Conservation (phyloP, 2,797 vertebrate species). For the Liasis olivaceus region DNA sequence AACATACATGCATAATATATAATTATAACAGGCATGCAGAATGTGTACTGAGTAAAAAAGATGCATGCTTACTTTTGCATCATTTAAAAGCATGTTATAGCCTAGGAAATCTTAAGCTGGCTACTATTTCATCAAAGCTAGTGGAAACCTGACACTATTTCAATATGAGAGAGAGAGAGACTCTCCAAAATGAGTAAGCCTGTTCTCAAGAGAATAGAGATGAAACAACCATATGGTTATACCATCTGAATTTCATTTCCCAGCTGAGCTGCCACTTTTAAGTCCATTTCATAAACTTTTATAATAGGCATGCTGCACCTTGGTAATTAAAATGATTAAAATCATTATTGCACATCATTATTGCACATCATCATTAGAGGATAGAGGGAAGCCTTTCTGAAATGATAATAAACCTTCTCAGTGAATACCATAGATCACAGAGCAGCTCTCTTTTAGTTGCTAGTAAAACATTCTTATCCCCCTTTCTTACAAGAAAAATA, state of each 20-base stretch:
- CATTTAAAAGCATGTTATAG: not conserved
- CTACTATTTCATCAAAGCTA: not conserved
- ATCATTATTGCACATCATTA: conserved; percentile 7
- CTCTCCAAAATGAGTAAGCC: conserved; percentile 14
- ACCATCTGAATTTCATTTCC: conserved; percentile 10
- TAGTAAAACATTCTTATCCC: not conserved
- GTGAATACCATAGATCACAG: conserved; percentile 4
- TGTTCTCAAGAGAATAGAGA: not conserved
- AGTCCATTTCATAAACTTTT: conserved; percentile 29
- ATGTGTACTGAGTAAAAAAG: not conserved
- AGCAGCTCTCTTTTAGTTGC: not conserved
- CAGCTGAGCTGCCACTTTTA: conserved; percentile 1
- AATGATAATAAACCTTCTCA: not conserved
- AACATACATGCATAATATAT: not conserved
- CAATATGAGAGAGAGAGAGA: not conserved
- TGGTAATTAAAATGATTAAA: conserved; percentile 23
- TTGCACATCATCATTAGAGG: not conserved
- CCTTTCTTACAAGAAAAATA: not conserved
- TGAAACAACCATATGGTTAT: conserved; percentile 6
- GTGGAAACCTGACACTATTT: not conserved
- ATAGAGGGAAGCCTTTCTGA: not conserved
- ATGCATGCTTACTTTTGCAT: not conserved
- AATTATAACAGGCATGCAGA: not conserved
- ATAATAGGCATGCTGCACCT: conserved; percentile 19
- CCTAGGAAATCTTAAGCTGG: not conserved